Evolutionary conservation across 2,888 invertebrate species (phyloP), one percentile per base, ranked within the genome.

Genomic region (Patella caerulea): DNA sequence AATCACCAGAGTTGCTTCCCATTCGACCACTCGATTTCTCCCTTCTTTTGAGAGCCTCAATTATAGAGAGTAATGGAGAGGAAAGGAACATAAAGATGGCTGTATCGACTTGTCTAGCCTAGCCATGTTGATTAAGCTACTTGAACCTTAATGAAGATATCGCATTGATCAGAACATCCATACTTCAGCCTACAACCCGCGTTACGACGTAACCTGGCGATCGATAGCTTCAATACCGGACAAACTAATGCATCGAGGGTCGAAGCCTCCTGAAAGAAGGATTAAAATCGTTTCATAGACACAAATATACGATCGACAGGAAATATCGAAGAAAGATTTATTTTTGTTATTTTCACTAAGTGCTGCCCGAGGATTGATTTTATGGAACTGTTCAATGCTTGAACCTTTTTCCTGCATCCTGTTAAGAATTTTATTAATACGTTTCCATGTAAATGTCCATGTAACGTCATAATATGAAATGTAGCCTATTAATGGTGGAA

Each of bases 91-190:
- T 65, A 65, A 65, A 24, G 19, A 24, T 65, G 24, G 24, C 65
- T 24, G 65, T 65, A 65, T 65, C 24, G 65, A 65, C 24, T 19
- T 65, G 65, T 65, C 65, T 65, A 24, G 65, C 24, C 65, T 65
- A 65, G 65, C 19, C 24, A 24, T 65, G 65, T 24, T 65, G 65
- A 65, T 65, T 65, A 11, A 19, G 65, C 19, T 65, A 65, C 65
- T 65, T 65, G 65, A 65, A 65, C 65, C 65, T 65, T 65, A 65
- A 65, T 65, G 65, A 19, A 65, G 65, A 65, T 65, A 65, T 65
- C 65, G 24, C 19, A 65, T 65, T 65, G 65, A 65, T 65, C 24
- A 24, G 65, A 65, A 24, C 65, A 24, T 65, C 19, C 65, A 65
- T 24, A 11, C 11, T 19, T 65, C 24, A 24, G 65, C 65, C 14